Evolutionary conservation across 1,140 invertebrate genomes (phyloP), one percentile per base, ranked within the genome.

Genomic region (Holcopasites calliopsidis): DNA sequence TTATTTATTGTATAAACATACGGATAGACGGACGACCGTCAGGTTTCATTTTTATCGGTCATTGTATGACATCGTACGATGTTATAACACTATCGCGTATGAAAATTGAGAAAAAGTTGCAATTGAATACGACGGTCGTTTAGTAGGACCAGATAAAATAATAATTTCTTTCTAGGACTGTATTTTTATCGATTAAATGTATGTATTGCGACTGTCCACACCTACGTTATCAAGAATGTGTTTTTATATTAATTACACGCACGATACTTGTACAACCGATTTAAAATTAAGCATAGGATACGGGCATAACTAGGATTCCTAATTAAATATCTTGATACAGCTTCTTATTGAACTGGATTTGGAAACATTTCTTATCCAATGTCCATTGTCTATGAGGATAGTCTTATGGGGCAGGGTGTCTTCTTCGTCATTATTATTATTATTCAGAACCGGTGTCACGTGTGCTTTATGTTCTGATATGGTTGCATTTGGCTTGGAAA

Each of bases 21-120:
- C 76, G 77, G 83, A 86, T 86, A 84, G 85, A 86, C 84, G 85
- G 86, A 87, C 77, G 80, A 80, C 79, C 77, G 76, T 83, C 72
- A 83, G 62, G 55, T 82, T 54, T 81, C 47, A 62, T 42, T 47
- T 31, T 52, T 26, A 18, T 21, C 10, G 55, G 3, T 71, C 10
- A 21, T 21, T 52, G 23, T 50, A 64, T 62, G 2, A 38, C 33
- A 18, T 38, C 13, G 49, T 49, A 47, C 18, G 31, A 47, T 47
- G 3, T 44, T 47, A 0, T n/a, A 1, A 38, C 23, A 54, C 1
- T 33, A 49, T 55, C 16, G 8, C 23, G 16, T 28, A 62, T 40
- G 0, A 21, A 40, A 64, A 52, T 57, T 52, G 31, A 65, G 1
- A 23, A 16, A 33, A 52, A 44, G n/a, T 10, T 35, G 10, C 35